Evolutionary conservation across 2,888 invertebrate species (phyloP).

Genomic region (Amphipoea lucens): DNA sequence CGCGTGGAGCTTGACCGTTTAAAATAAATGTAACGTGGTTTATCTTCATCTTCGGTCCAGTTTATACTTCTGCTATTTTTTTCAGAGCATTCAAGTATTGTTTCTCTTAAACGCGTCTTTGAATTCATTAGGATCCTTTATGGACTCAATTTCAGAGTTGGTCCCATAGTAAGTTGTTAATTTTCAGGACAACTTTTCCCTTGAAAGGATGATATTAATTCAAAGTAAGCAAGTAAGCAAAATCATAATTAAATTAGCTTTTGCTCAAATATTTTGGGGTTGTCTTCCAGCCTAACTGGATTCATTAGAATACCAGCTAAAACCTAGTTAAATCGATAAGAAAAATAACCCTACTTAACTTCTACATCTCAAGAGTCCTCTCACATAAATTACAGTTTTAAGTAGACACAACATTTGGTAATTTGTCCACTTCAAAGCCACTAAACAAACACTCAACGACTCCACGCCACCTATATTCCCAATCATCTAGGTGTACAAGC

Average conservation of each 20-base stretch:
- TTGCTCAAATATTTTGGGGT: background rate
- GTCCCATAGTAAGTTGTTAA: background rate
- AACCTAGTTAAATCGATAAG: background rate
- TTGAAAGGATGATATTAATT: background rate
- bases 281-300: background rate
- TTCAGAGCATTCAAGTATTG: background rate
- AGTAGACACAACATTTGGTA: background rate
- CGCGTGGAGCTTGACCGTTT: no score
- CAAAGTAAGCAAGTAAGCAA: background rate
- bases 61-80: background rate
- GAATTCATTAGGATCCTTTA: background rate
- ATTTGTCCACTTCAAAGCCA: background rate
- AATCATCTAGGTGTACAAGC: conserved; percentile 79
- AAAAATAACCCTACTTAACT: background rate
- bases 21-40: background rate
- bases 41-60: background rate
- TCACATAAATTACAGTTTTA: background rate
- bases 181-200: background rate
- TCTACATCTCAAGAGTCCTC: background rate
- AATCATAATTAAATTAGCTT: background rate
- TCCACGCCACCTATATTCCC: conserved; percentile 69
- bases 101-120: background rate
- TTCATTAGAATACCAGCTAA: background rate
- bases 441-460: conserved; percentile 38
- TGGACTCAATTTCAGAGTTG: background rate